Base-by-base conservation (phyloP, 2,888 invertebrate species). In the Chelonus formosanus region DNA sequence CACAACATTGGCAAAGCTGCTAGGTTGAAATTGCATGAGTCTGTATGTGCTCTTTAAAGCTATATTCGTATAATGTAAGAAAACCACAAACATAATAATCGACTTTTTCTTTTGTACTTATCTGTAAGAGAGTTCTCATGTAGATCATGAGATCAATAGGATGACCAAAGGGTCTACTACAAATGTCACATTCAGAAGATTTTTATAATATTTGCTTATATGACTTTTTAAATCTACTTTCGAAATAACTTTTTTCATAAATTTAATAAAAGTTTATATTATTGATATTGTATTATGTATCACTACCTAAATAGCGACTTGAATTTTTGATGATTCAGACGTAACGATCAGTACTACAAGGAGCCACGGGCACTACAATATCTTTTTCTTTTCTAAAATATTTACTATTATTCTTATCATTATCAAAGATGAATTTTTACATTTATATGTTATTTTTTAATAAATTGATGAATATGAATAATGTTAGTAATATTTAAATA, bases 131-230 rank as follows among this genome's bases (percentile, higher is more conserved):
- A 8, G 76, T 71, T 54, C 76, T 75, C 78, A 80, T 74, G 71
- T 88, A 88, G 0, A 85, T 87, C 55, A 84, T 85, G 34, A 87
- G 71, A 52, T 88, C 88, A 0, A 85, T 80, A n/a, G 84, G 79
- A 0, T 86, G 85, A 1, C 86, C 85, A 63, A 88, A 88, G 32
- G 85, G 85, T 54, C 86, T 86, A 0, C 86, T 85, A 62, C 80
- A 81, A 2, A 77, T 63, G 36, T 80, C 73, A 65, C 83, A 82
- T 0, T 68, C 55, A 48, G 71, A 74, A 0, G 74, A 73, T 10
- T 75, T 77, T 8, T 71, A 0, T 72, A 74, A 59, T 83, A 82
- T 3, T 78, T 78, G n/a, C 77, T 80, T 73, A 78, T 77, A 67
- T 85, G 84, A n/a, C 78, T 76, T 31, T 73, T 75, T 32, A 84